Base-by-base conservation (phyloP, 2,113 vertebrate species). In the Salvelinus alpinus region DNA sequence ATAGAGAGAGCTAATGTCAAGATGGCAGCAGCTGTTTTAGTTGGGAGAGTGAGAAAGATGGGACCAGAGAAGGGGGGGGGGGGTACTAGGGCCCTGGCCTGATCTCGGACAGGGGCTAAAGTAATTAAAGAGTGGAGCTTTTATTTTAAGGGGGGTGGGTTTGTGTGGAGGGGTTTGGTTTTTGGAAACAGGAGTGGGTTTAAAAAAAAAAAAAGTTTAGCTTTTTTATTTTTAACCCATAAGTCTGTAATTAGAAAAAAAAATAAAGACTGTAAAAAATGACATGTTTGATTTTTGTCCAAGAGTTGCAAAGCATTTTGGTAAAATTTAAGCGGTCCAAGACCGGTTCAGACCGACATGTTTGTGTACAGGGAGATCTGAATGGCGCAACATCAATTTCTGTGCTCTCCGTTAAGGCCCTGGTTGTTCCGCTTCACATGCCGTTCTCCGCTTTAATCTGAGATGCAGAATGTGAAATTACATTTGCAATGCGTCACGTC, bases 191-290 rank as follows among this genome's bases (percentile, higher is more conserved):
- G 83, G 85, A 84, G 78, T 75, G 89, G 88, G 88, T 90, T 87
- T 84, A 82, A 84, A 86, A 48, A 54, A 79, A 79, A 82, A 82
- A 81, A 86, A 85, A 85, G 82, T 89, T 92, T 93, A 90, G 84
- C 80, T 88, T 91, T 91, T 92, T 94, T 89, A 91, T 93, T 94
- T 94, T 94, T 93, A 94, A 92, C 88, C 91, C 92, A 93, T 93
- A 86, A 93, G 90, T 93, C 90, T 94, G 94, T 94, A 93, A 93
- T 93, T 93, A 92, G 88, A 72, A 91, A 90, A 90, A 82, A 82
- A 89, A 91, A 94, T 90, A 92, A 93, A 94, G 90, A 93, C 88
- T 94, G 91, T 93, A 91, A 94, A 94, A 93, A 94, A 93, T 89
- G 44, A 88, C 14, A 8, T 64, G 3, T 1, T 67, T 5, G 71